These are phyloP conservation scores for Neotragus moschatus DNA, from an alignment of 2,113 vertebrate species.

Conservation along the genomic window DNA sequence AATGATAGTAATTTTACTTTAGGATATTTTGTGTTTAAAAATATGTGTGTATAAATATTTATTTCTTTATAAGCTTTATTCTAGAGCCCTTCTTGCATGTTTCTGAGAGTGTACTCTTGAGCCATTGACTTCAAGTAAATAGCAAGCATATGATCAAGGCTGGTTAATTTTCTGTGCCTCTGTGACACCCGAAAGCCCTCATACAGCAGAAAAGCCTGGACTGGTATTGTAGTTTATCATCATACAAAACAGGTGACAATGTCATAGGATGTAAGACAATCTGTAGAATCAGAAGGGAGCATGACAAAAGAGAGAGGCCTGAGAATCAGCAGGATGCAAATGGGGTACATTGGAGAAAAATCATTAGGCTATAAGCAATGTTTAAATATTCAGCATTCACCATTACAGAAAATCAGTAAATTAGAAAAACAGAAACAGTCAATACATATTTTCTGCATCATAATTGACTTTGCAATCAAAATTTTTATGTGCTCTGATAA, in stretches of 20 bases:
- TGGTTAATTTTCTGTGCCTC: neutral
- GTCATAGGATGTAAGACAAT: neutral
- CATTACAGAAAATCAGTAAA: neutral
- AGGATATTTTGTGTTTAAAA: neutral
- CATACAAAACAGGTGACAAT: neutral
- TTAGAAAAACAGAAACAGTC: neutral
- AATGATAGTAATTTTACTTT: neutral
- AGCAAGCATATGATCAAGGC: neutral
- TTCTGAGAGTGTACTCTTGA: neutral
- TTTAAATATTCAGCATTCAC: neutral
- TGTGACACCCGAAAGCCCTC: neutral
- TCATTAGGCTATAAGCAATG: neutral
- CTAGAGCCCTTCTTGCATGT: neutral
- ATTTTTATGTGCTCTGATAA: neutral
- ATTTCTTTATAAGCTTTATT: neutral
- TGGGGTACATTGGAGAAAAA: neutral
- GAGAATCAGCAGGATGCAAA: neutral
- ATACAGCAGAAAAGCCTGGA: neutral
- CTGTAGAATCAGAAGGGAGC: neutral
- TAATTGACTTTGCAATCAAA: neutral
- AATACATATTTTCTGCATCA: neutral
- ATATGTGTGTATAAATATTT: neutral
- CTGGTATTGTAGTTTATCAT: neutral
- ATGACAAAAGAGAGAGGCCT: neutral
- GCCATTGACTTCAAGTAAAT: neutral